Evolutionary conservation across 1,140 invertebrate species (phyloP), one percentile per base, ranked within the genome.

Genomic region (Pemphigus obesinymphae): DNA sequence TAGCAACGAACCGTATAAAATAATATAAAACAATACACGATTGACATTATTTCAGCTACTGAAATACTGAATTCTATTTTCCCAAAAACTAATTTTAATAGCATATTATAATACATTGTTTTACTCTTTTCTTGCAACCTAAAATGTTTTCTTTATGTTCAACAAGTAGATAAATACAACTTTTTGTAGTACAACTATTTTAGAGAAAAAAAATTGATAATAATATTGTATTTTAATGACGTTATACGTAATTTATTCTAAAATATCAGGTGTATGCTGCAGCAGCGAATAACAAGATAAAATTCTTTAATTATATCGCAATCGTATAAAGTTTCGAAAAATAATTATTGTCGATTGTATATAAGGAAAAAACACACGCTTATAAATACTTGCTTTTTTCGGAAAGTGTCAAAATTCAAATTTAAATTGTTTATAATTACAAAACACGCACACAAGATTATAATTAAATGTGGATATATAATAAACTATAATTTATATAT

Each of bases 41-140:
- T 20, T 29, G 68, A 72, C 68, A 72, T 45, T 70, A 43, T 72
- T 72, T 72, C 17, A 72, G 40, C n/a, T 68, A n/a, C n/a, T n/a
- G n/a, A n/a, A n/a, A n/a, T 8, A 61, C 23, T 61, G 53, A 68
- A 68, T 31, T 40, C 37, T 10, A 55, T 10, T 55, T 1, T 20
- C 13, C n/a, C n/a, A 10, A 40, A 40, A 40, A 68, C 23, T 11
- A 5, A 68, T 40, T 68, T 20, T 23, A 40, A 68, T 68, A 40
- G 26, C 20, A 40, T 40, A 40, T 40, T n/a, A n/a, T n/a, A n/a
- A 63, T 13, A 66, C 13, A 66, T 3, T 37, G n/a, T 37, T 43
- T 72, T 45, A 72, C 68, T 72, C 48, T 72, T 40, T 20, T 8
- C 15, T 72, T 72, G 29, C 20, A 29, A 72, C 40, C 43, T 23